Base-by-base conservation (phyloP, 1,140 invertebrate species). In the Bombus terrestris region DNA sequence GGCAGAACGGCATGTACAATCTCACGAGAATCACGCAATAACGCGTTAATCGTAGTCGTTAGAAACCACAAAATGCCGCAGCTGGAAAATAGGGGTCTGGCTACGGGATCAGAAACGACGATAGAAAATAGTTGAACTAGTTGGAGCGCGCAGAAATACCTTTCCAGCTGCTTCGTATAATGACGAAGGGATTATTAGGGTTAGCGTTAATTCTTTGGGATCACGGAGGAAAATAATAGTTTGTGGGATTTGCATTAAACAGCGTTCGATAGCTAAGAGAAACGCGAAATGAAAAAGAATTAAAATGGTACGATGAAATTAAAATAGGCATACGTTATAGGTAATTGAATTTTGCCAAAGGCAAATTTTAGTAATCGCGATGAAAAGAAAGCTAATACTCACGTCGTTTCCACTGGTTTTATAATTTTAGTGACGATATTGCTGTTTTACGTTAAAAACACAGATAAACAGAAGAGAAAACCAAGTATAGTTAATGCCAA, bases 41-140 rank as follows among this genome's bases (percentile, higher is more conserved):
- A 28, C 28, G 59, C 59, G 59, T 62, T 62, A n/a, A 62, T 62
- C n/a, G 15, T 66, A 66, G 6, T 32, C 37, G 12, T 71, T 25
- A 13, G 35, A 13, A 41, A 12, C 69, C 72, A 22, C n/a, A 18
- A 74, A 47, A 74, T 43, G 41, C 72, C n/a, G 32, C 41, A 9
- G n/a, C 47, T 22, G 41, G 39, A 41, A 62, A 41, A 72, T 0
- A 35, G 8, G 18, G 4, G n/a, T n/a, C 18, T 10, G n/a, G 25
- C 12, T 71, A 35, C 0, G 41, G 72, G 28, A 9, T 47, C 41
- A 32, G 32, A 47, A 53, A 35, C 43, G 47, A 37, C 22, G 43
- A 37, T 37, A 35, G 43, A 47, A 75, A 75, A 75, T 75, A 75
- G 43, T 57, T 75, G 43, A 32, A 57, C 73, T 75, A 37, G 43